These are phyloP conservation scores for Batillaria attramentaria DNA, from an alignment of 1,140 invertebrate genomes.

Conservation along the genomic window DNA sequence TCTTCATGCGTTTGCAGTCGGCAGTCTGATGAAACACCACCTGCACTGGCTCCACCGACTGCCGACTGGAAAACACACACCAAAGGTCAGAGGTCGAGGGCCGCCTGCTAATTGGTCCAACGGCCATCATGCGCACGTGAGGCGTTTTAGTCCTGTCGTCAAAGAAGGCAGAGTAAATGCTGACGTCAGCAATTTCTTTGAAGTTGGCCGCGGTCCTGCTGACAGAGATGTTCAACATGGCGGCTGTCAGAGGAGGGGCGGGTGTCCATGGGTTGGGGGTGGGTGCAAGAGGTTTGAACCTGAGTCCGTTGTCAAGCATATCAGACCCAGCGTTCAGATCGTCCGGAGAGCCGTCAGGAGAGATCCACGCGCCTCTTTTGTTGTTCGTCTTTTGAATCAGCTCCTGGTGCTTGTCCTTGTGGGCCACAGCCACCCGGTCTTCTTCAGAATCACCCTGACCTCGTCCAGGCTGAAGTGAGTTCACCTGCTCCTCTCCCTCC, in stretches of 20 bases:
- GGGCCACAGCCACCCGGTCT: too few species aligned
- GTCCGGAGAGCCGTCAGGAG: constrained; percentile 9
- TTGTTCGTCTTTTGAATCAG: background rate
- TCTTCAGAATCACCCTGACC: background rate
- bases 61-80: constrained; percentile 32
- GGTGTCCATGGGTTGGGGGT: background rate
- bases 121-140: constrained; percentile 24
- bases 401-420: too few species aligned
- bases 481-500: background rate
- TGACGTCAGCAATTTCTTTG: constrained; percentile 21
- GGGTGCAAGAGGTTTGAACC: background rate
- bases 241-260: background rate
- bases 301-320: background rate
- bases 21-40: background rate
- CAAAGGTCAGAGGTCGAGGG: constrained; percentile 11
- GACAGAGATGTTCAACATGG: constrained; percentile 9
- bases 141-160: background rate
- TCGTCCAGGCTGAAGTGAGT: background rate
- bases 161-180: constrained; percentile 36
- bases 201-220: constrained; percentile 15
- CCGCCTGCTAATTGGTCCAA: constrained; percentile 21
- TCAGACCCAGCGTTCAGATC: background rate
- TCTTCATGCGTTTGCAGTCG: background rate
- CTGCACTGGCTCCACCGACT: background rate
- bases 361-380: background rate